Evolutionary conservation across 2,113 vertebrate species (phyloP).

Genomic region (Pica pica): DNA sequence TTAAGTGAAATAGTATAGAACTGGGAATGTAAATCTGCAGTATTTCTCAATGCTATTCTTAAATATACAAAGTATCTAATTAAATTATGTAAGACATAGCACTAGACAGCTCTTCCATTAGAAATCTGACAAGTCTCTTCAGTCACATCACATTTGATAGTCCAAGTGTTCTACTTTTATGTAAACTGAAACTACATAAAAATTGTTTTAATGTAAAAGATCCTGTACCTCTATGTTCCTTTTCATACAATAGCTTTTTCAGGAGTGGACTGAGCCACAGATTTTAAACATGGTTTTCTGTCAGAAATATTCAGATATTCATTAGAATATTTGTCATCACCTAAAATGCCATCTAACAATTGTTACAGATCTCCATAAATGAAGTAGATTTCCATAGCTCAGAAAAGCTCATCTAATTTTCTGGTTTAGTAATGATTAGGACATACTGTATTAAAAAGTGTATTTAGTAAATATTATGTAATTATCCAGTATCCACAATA

Average conservation of each 20-base stretch:
- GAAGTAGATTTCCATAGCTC: not conserved
- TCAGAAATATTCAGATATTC: not conserved
- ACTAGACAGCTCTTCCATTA: not conserved
- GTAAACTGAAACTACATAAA: not conserved
- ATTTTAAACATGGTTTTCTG: not conserved
- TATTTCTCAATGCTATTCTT: not conserved
- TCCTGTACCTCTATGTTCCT: not conserved
- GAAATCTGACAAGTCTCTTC: not conserved
- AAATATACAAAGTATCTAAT: not conserved
- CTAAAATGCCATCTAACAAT: not conserved
- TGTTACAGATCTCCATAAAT: not conserved
- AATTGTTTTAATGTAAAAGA: not conserved
- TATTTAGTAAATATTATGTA: not conserved
- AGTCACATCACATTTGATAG: not conserved
- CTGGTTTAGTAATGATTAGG: not conserved
- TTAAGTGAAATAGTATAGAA: not conserved
- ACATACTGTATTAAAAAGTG: no score
- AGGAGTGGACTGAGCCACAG: not conserved
- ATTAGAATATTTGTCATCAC: not conserved
- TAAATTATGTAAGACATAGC: not conserved
- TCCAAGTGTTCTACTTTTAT: not conserved
- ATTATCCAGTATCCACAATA: not conserved
- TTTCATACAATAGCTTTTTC: not conserved
- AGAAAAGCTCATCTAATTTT: not conserved
- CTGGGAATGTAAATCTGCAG: not conserved